Base-by-base conservation (phyloP, 2,797 vertebrate genomes). In the Sebastes vulpes region DNA sequence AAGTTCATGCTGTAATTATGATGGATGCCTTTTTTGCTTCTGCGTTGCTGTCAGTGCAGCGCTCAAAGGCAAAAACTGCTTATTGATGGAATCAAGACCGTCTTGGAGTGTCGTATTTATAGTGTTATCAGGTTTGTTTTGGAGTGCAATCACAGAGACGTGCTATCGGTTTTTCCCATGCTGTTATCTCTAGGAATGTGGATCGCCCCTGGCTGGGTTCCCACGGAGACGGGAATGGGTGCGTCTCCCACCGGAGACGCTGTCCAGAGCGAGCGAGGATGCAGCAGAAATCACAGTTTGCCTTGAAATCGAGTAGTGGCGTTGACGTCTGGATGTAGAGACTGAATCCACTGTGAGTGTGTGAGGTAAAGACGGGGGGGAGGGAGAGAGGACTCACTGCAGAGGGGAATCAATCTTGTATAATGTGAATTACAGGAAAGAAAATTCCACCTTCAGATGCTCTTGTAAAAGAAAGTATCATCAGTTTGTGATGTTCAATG, bases 161-260 rank as follows among this genome's bases (percentile, higher is more conserved):
- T 31, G 79, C 42, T 93, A 88, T 93, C 86, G 57, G 20, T 75
- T 88, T 92, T 92, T 86, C 92, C 88, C 83, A 61, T 73, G 87
- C 69, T 61, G 75, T 91, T 95, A 95, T 95, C 95, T 88, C 31
- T 31, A 66, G 92, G 94, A 95, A 95, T 95, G 93, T 71, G 72
- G 75, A 85, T 89, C 48, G 35, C 72, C 75, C 63, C 12, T 69
- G 57, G 85, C 88, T 32, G 66, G 38, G 54, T 89, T 95, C 91
- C 84, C 85, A 84, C 87, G 65, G 77, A 56, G 66, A 82, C 6
- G 67, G 69, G 75, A 84, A 65, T 38, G 84, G 88, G 87, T 77
- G 83, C 84, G 89, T 92, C 83, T 78, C 82, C 83, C 68, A 75
- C 53, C 23, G 20, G 70, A 88, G 86, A 92, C 38, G 20, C 67